Evolutionary conservation across 2,797 vertebrate genomes (phyloP).

Genomic region (Triplophysa yarkandensis): DNA sequence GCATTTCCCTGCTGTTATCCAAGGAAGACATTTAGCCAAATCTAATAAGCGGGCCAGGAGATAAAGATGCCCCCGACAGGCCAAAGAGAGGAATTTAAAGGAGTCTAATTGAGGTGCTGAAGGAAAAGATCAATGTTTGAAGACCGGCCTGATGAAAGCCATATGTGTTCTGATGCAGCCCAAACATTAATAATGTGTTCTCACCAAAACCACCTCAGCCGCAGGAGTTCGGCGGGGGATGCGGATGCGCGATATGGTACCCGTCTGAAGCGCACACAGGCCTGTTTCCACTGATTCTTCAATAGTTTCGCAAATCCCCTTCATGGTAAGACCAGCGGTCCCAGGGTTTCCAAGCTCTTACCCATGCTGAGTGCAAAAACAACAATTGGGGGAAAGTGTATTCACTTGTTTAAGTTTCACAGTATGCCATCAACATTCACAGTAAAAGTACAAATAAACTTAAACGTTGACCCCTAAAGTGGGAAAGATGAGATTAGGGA

Average conservation of each 20-base stretch:
- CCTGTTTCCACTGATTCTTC: slow-evolving; percentile 4
- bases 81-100: slow-evolving; percentile 74
- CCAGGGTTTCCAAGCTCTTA: slow-evolving; percentile 1
- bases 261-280: slow-evolving; percentile 6
- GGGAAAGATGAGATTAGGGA: background rate
- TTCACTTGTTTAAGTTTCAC: slow-evolving; percentile 9
- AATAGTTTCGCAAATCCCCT: slow-evolving; percentile 31
- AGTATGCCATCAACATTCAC: slow-evolving; percentile 3
- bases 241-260: background rate
- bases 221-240: slow-evolving; percentile 59
- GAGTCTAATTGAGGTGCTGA: slow-evolving; percentile 78
- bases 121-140: slow-evolving; percentile 78
- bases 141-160: slow-evolving; percentile 76
- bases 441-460: background rate
- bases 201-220: slow-evolving; percentile 70
- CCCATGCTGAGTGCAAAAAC: background rate
- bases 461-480: background rate
- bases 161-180: slow-evolving; percentile 75
- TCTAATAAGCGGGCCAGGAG: slow-evolving; percentile 66
- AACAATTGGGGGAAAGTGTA: background rate
- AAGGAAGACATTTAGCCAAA: slow-evolving; percentile 49
- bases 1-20: slow-evolving; percentile 56
- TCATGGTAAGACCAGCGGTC: background rate
- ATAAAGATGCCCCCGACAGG: slow-evolving; percentile 63
- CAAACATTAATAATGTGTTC: slow-evolving; percentile 77